These are phyloP conservation scores for Ctenosaura bakeri DNA, from an alignment of 2,797 vertebrate genomes.

Conservation along the genomic window DNA sequence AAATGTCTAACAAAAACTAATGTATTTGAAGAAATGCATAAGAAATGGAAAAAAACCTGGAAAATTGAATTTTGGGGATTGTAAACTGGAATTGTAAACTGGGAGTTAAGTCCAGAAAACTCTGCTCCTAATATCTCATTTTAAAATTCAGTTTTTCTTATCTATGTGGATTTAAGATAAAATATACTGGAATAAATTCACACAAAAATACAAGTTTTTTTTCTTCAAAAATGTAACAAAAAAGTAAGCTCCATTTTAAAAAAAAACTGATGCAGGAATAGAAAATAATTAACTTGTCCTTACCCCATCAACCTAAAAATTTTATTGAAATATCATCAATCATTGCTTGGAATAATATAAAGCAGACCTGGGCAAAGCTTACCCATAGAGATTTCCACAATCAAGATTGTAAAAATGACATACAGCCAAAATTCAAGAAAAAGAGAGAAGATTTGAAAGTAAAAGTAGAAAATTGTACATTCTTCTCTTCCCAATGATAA, in stretches of 20 bases:
- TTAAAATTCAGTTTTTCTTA: too few relatives aligned
- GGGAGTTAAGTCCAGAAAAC: too few relatives aligned
- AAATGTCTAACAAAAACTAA: not conserved
- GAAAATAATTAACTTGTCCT: not conserved
- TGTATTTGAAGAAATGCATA: not conserved
- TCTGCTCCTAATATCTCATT: too few relatives aligned
- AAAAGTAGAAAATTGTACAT: not conserved
- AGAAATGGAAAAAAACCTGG: not conserved
- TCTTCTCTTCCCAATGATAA: constrained; percentile 24
- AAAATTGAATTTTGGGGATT: too few relatives aligned
- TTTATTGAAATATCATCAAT: too few relatives aligned
- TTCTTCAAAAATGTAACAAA: too few relatives aligned
- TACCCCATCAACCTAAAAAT: too few relatives aligned
- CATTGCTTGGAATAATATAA: not conserved
- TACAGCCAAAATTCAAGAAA: not conserved
- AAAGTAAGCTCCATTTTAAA: too few relatives aligned
- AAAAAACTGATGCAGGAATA: not conserved
- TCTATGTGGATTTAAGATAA: too few relatives aligned
- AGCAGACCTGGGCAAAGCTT: constrained; percentile 39
- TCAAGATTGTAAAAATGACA: not conserved
- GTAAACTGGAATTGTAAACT: too few relatives aligned
- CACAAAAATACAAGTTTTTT: too few relatives aligned
- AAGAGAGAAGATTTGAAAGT: not conserved
- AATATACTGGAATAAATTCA: too few relatives aligned
- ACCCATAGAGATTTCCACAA: constrained; percentile 64